Evolutionary conservation across 1,140 invertebrate genomes (phyloP).

Genomic region (Micrasema longulum): DNA sequence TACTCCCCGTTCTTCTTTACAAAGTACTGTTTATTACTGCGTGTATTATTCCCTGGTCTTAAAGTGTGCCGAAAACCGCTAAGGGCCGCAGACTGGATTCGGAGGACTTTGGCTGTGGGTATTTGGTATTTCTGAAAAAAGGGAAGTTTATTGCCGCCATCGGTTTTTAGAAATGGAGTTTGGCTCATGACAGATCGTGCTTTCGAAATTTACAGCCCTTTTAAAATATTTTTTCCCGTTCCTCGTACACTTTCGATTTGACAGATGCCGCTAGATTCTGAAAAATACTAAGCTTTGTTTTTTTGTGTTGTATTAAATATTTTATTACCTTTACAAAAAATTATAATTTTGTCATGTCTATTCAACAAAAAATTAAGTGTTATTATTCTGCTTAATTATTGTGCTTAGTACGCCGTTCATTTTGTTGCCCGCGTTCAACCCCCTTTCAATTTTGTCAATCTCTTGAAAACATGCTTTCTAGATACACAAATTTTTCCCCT

Average conservation of each 20-base stretch:
- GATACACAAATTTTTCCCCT: no score
- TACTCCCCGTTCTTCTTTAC: conserved; percentile 13
- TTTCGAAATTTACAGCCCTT: conserved; percentile 24
- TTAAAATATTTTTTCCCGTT: background rate
- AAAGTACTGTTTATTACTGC: conserved; percentile 38
- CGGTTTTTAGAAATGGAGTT: conserved; percentile 33
- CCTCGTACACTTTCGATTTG: conserved; percentile 2
- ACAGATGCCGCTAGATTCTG: conserved; percentile 15
- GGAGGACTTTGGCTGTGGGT: no score
- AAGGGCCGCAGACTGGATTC: background rate
- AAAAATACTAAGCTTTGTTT: conserved; percentile 1
- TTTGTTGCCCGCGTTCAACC: no score
- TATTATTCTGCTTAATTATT: no score
- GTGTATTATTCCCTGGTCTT: background rate
- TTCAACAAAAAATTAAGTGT: no score
- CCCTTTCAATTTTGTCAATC: no score
- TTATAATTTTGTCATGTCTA: no score
- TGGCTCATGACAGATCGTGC: conserved; percentile 17
- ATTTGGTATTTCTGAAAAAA: conserved; percentile 23
- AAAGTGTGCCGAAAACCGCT: conserved; percentile 39
- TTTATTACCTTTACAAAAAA: background rate
- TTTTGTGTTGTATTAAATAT: background rate
- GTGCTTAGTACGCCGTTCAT: no score
- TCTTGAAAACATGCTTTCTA: no score
- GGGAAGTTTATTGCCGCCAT: conserved; percentile 25